phyloP scores from a whole-genome alignment of 2,888 invertebrate species.

The Dynastes maya region DNA sequence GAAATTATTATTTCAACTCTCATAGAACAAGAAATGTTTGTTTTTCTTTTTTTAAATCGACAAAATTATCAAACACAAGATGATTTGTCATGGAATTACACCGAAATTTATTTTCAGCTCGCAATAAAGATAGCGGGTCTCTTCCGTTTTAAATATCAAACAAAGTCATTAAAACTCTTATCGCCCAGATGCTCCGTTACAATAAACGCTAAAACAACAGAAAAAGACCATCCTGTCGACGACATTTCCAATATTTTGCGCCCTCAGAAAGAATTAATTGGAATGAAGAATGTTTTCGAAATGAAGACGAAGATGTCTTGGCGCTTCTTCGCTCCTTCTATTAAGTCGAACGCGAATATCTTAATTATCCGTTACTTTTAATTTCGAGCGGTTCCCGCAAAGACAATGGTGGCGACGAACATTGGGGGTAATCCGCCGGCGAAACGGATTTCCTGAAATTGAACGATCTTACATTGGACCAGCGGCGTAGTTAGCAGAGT shows the following conservation, averaged over 20 bases:
- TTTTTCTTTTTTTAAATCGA: too few species aligned
- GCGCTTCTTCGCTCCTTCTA: background rate
- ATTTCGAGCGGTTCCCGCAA: conserved; percentile 19
- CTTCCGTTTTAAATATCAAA: conserved; percentile 11
- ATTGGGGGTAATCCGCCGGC: conserved; percentile 19
- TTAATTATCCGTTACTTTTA: conserved; percentile 46
- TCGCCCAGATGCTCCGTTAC: background rate
- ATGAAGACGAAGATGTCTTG: conserved; percentile 32
- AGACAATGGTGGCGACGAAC: conserved; percentile 30
- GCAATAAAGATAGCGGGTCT: background rate
- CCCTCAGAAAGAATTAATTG: conserved; percentile 32
- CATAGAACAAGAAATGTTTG: too few species aligned
- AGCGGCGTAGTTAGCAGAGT: background rate
- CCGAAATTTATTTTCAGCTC: background rate
- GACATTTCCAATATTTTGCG: conserved; percentile 22
- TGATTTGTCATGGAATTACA: too few species aligned
- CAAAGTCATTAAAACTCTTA: conserved; percentile 32
- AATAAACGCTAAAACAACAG: conserved; percentile 33
- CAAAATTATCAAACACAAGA: too few species aligned
- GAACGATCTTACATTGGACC: background rate
- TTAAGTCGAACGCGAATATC: conserved; percentile 30
- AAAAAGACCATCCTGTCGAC: conserved; percentile 3
- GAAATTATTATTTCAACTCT: too few species aligned
- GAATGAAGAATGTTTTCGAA: conserved; percentile 32
- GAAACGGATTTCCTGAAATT: conserved; percentile 29